These are phyloP conservation scores for Parauchenoglanis ngamensis DNA, from an alignment of 2,797 vertebrate genomes.

Conservation along the genomic window DNA sequence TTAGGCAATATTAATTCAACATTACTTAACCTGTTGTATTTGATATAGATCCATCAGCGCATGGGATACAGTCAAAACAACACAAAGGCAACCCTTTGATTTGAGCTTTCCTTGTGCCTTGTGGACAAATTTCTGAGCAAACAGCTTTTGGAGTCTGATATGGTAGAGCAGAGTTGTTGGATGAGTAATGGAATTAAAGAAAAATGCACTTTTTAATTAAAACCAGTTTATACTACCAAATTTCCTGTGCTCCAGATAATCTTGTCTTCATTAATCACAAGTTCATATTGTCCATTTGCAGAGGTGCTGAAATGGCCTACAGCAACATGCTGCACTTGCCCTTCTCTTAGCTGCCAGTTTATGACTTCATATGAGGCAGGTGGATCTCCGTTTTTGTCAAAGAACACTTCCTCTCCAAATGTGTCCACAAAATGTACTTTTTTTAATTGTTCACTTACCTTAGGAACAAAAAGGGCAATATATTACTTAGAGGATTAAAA, in stretches of 20 bases:
- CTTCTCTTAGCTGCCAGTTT: constrained; percentile 75
- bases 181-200: background rate
- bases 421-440: constrained; percentile 67
- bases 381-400: constrained; percentile 74
- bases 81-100: constrained; percentile 69
- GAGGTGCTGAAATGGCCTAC: constrained; percentile 68
- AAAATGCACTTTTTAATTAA: background rate
- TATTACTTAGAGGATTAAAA: background rate
- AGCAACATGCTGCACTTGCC: constrained; percentile 73
- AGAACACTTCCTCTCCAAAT: constrained; percentile 71
- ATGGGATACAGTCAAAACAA: constrained; percentile 76
- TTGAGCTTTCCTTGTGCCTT: constrained; percentile 71
- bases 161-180: constrained; percentile 2
- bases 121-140: constrained; percentile 68
- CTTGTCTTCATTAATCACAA: constrained; percentile 66
- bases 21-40: constrained; percentile 69
- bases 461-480: background rate
- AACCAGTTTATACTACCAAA: constrained; percentile 53
- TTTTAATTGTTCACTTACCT: constrained; percentile 65
- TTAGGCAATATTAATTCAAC: background rate
- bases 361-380: constrained; percentile 74
- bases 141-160: constrained; percentile 68
- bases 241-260: constrained; percentile 72
- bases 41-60: constrained; percentile 72
- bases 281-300: constrained; percentile 59